These are phyloP conservation scores for Zaprionus africanus DNA, from an alignment of 1,140 invertebrate genomes.

Conservation along the genomic window DNA sequence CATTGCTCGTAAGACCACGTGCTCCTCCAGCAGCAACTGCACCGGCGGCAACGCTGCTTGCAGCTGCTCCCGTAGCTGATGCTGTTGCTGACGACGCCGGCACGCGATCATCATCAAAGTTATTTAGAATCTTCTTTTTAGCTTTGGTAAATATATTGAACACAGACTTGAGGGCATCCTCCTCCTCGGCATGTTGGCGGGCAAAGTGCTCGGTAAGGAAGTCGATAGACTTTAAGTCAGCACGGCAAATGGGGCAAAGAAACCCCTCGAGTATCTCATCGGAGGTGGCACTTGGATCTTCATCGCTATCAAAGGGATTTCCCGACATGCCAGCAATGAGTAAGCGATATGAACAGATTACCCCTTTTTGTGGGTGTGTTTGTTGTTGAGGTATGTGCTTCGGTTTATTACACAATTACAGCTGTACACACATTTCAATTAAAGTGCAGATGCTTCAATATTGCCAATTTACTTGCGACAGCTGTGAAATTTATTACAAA, in stretches of 20 bases:
- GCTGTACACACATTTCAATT: not conserved
- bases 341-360: conserved; percentile 24
- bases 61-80: not conserved
- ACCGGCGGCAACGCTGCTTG: conserved; percentile 26
- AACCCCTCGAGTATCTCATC: conserved; percentile 94
- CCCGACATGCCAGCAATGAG: conserved; percentile 55
- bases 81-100: not conserved
- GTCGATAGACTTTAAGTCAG: conserved; percentile 92
- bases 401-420: not conserved
- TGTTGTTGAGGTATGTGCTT: conserved; percentile 18
- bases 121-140: conserved; percentile 92
- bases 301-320: conserved; percentile 76
- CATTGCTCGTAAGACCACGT: conserved; percentile 53
- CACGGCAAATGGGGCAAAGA: conserved; percentile 96
- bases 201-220: conserved; percentile 95
- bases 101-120: conserved; percentile 87
- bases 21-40: conserved; percentile 9
- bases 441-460: not conserved
- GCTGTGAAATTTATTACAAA: not conserved
- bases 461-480: not conserved
- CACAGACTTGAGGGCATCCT: conserved; percentile 93
- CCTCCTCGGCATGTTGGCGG: conserved; percentile 93
- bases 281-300: conserved; percentile 70
- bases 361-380: conserved; percentile 62
- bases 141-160: conserved; percentile 95